Base-by-base conservation (phyloP, 2,888 invertebrate species). In the Catocala nupta region DNA sequence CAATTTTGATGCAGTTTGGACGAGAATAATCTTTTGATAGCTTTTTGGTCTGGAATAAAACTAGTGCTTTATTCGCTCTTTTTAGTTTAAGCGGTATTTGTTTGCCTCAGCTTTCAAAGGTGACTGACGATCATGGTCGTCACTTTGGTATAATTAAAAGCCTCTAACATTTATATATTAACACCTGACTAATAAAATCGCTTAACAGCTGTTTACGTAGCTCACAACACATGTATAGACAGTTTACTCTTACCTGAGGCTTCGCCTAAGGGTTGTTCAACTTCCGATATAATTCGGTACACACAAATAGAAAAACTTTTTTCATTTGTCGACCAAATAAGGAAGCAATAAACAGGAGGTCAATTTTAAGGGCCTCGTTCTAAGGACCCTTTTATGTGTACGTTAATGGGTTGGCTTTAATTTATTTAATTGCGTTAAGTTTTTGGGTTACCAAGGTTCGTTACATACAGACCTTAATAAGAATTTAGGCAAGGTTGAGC, bases 381-480 rank as follows among this genome's bases (percentile, higher is more conserved):
- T 56, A 70, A 59, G 59, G 63, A 62, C 57, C 68, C 54, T 47
- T 72, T 75, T 59, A 73, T 61, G 56, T 52, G 55, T 59, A 62
- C 70, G 65, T 57, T 70, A 68, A 73, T 68, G 61, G 59, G 25
- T 50, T 63, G 56, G 60, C 59, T 70, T 73, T 73, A 76, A 75
- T 75, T 73, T 73, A 75, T 73, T 65, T 65, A 70, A 76, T 70
- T 59, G 55, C 12, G 53, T 68, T 63, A 63, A 65, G 55, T 61
- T 59, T 58, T 12, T 49, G 55, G 43, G 51, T 10, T 59, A 73
- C 64, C 58, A 58, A 60, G 62, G 55, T 33, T 34, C 49, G 12
- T 48, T 48, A 16, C 10, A 5, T n/a, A 16, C 39, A 13, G 3
- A 16, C 39, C 25, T 3, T 25, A 25, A 25, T 25, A 25, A 25